These are phyloP conservation scores for Drosophila tristis DNA, from an alignment of 1,140 invertebrate species.

Conservation along the genomic window DNA sequence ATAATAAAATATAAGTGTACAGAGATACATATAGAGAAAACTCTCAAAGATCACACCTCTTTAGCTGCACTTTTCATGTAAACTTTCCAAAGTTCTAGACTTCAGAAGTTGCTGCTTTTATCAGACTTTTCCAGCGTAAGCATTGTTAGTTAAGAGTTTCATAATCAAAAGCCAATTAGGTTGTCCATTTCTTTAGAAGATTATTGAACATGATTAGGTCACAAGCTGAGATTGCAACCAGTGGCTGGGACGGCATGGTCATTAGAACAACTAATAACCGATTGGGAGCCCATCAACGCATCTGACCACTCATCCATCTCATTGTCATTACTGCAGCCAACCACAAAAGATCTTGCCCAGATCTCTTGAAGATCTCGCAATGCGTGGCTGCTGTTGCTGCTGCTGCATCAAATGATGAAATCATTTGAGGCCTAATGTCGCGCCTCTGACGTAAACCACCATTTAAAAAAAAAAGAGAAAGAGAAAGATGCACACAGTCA, in stretches of 20 bases:
- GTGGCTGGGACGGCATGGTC: background rate
- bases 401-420: conserved; percentile 42
- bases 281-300: background rate
- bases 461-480: conserved; percentile 9
- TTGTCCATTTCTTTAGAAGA: background rate
- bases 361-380: conserved; percentile 18
- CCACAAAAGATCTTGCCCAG: background rate
- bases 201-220: conserved; percentile 29
- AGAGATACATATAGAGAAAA: no score
- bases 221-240: conserved; percentile 7
- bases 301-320: conserved; percentile 24
- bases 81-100: background rate
- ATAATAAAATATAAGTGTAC: no score
- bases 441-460: conserved; percentile 40
- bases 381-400: conserved; percentile 18
- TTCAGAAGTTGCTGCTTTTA: background rate
- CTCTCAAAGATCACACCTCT: no score
- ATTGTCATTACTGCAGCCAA: conserved; percentile 30
- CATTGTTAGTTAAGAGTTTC: conserved; percentile 6
- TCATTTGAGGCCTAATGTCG: conserved; percentile 30
- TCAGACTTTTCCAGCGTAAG: background rate
- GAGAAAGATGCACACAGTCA: conserved; percentile 28
- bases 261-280: conserved; percentile 22
- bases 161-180: conserved; percentile 16
- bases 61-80: no score